These are phyloP conservation scores for Ostrea edulis DNA, from an alignment of 1,140 invertebrate genomes.

Conservation along the genomic window DNA sequence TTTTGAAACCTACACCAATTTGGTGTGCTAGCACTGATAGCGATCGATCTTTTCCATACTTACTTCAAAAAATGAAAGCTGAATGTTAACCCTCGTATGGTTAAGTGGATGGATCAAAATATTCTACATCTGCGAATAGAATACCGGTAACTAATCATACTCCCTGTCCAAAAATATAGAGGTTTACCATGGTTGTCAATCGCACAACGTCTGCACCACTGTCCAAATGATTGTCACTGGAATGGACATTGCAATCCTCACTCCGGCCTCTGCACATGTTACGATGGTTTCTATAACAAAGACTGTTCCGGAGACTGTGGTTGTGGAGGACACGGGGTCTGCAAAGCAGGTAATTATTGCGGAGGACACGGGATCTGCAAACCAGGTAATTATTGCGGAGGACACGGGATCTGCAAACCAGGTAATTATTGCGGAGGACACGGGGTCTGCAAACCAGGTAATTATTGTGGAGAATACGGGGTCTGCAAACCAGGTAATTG, in stretches of 20 bases:
- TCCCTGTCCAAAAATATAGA: not conserved
- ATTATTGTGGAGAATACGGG: conserved; percentile 55
- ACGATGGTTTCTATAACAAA: conserved; percentile 52
- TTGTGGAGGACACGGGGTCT: conserved; percentile 57
- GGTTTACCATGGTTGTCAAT: not conserved
- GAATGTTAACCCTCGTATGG: too few species aligned
- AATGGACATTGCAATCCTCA: conserved; percentile 46
- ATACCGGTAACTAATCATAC: not conserved
- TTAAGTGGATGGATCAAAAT: too few species aligned
- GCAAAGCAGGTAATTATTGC: conserved; percentile 53
- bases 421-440: conserved; percentile 58
- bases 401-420: conserved; percentile 54
- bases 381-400: conserved; percentile 55
- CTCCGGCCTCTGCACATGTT: conserved; percentile 54
- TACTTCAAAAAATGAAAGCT: too few species aligned
- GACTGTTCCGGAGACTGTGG: conserved; percentile 61
- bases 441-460: conserved; percentile 56
- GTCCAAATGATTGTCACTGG: conserved; percentile 50
- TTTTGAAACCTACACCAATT: too few species aligned
- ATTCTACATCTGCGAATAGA: not conserved
- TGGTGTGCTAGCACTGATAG: too few species aligned
- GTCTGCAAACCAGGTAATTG: conserved; percentile 54
- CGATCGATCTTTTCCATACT: too few species aligned
- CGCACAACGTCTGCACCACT: not conserved
- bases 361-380: conserved; percentile 56